Evolutionary conservation across 1,140 invertebrate species (phyloP), one percentile per base, ranked within the genome.

Genomic region (Pseudomyrmex cubaensis): DNA sequence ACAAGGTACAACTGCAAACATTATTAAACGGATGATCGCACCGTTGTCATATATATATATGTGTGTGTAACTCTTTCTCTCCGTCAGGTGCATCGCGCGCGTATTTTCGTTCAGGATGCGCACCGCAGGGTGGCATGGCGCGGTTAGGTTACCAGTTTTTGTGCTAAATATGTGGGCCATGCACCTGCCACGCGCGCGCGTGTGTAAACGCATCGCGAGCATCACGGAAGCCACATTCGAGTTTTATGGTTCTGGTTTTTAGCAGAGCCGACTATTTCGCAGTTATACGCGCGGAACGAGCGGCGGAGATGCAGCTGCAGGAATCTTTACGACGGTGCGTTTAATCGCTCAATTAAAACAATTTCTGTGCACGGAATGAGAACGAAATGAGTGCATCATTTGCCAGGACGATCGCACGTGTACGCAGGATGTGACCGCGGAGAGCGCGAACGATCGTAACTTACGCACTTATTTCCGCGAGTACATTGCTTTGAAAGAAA

Each of bases 301-400:
- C 12, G 70, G 56, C 52, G 86, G 82, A 88, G 85, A 82, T 87
- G 85, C 82, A 70, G 54, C 61, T 52, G 52, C 76, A 59, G 69
- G 84, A 85, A 85, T 87, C 61, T 88, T 89, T 89, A 89, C 44
- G 86, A 89, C 66, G 57, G 15, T 52, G 86, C 78, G 74, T 87
- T 85, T 83, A 87, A 89, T 66, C 86, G 67, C 83, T 89, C 83
- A 87, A 89, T 89, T 89, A 89, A 85, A 87, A 89, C 57, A 80
- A 76, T 85, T 74, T 73, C 82, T 54, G 73, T 12, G 61, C 35
- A 63, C 13, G 48, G 72, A 82, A 85, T n/a, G 69, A 54, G 75
- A 22, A 20, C 35, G 46, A 48, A 75, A 82, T n/a, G 64, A 63
- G 80, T 62, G 80, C 44, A 59, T 25, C 48, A 22, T 20, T 44